Percentiles rank a stretch among this genome's conserved stretches.
Evolutionary conservation across 1,140 invertebrate species (phyloP).

Genomic region (Ditylenchus dipsaci): DNA sequence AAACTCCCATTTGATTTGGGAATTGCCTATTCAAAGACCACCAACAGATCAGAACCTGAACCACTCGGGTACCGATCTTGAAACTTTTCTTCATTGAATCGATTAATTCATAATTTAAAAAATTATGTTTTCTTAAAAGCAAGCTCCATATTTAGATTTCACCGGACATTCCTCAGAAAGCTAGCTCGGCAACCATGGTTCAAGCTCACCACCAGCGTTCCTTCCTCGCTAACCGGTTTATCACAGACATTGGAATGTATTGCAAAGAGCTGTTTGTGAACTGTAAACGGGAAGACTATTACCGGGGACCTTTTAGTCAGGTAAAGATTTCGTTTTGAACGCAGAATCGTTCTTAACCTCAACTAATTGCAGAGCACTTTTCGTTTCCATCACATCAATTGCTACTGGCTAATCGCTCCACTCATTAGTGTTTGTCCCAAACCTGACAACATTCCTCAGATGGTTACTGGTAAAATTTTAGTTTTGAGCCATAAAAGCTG

Average conservation of each 20-base stretch:
- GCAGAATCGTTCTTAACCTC: not conserved
- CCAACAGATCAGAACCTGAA: too few species aligned
- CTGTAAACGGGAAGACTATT: not conserved
- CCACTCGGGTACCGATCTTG: too few species aligned
- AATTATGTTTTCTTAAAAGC: too few species aligned
- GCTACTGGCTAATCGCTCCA: slow-evolving; percentile 49
- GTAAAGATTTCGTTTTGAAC: not conserved
- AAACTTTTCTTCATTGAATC: too few species aligned
- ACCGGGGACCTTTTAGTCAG: not conserved
- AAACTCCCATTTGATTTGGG: too few species aligned
- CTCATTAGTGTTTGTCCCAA: slow-evolving; percentile 37
- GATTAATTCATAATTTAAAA: too few species aligned
- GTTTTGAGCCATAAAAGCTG: not conserved
- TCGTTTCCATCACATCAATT: slow-evolving; percentile 41
- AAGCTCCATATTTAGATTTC: slow-evolving; percentile 27
- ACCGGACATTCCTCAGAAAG: slow-evolving; percentile 18
- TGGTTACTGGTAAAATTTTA: not conserved
- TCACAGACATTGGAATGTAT: slow-evolving; percentile 28
- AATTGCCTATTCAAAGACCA: too few species aligned
- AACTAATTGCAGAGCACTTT: slow-evolving; percentile 6
- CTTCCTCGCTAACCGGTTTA: slow-evolving; percentile 18
- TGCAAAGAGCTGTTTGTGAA: slow-evolving; percentile 40
- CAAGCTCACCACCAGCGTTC: slow-evolving; percentile 10
- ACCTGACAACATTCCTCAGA: slow-evolving; percentile 19
- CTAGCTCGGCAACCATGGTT: not conserved